phyloP scores from a whole-genome alignment of 2,797 vertebrate species.

The Channa striata region DNA sequence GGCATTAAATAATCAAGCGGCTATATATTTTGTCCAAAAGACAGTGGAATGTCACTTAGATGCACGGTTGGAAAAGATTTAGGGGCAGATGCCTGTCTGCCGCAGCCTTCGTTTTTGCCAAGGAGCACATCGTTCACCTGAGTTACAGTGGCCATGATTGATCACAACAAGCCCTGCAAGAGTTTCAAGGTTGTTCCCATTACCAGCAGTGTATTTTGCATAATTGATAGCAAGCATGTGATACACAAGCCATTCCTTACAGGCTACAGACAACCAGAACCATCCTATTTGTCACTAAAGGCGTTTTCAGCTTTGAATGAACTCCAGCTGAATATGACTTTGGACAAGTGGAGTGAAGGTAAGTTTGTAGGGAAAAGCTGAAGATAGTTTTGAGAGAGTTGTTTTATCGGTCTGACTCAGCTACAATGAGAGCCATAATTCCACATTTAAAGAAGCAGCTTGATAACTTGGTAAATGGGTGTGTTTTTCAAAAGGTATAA shows the following conservation, averaged over 20 bases:
- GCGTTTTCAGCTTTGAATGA: constrained; percentile 14
- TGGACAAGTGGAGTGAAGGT: constrained; percentile 2
- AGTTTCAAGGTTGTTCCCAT: constrained; percentile 79
- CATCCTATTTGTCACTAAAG: constrained; percentile 25
- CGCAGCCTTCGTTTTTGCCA: constrained; percentile 37
- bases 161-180: constrained; percentile 43
- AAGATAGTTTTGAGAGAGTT: background rate
- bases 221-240: constrained; percentile 56
- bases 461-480: background rate
- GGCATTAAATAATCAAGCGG: constrained; percentile 34
- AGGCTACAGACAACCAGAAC: constrained; percentile 20
- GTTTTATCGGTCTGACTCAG: constrained; percentile 1
- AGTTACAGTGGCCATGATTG: constrained; percentile 57
- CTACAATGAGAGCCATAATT: constrained; percentile 5
- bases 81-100: constrained; percentile 24
- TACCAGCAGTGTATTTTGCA: constrained; percentile 61
- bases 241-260: constrained; percentile 49
- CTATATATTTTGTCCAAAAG: constrained; percentile 32
- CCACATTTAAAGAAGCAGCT: background rate
- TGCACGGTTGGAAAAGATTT: constrained; percentile 46
- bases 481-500: background rate
- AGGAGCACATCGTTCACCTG: constrained; percentile 48
- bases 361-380: constrained; percentile 16
- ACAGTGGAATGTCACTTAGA: constrained; percentile 30
- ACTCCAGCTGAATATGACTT: constrained; percentile 32